Conservation (phyloP, 2,797 vertebrate genomes). For the Neostethus bicornis region DNA sequence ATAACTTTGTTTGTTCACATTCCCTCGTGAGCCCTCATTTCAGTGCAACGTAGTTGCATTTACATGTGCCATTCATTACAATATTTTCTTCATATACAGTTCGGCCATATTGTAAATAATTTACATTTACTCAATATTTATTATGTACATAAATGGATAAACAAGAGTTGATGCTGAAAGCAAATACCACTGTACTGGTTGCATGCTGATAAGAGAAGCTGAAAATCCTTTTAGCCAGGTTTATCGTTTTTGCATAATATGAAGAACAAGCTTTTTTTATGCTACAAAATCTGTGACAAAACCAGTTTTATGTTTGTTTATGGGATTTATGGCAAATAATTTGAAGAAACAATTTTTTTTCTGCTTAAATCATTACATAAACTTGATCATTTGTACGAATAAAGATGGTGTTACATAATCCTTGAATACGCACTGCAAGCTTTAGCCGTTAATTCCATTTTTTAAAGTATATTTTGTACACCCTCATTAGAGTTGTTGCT, state of each 20-base stretch:
- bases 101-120: slow-evolving; percentile 3
- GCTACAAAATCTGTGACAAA: slow-evolving; percentile 3
- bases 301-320: slow-evolving; percentile 5
- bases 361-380: slow-evolving; percentile 1
- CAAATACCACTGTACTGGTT: slow-evolving; percentile 12
- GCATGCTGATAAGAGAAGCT: slow-evolving; percentile 31
- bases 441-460: not conserved
- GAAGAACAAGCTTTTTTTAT: slow-evolving; percentile 10
- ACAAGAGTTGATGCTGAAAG: slow-evolving; percentile 3
- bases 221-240: slow-evolving; percentile 26
- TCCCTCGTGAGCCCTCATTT: not conserved
- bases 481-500: slow-evolving; percentile 23
- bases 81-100: not conserved
- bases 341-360: not conserved
- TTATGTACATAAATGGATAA: slow-evolving; percentile 4
- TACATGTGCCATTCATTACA: slow-evolving; percentile 1
- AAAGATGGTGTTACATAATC: slow-evolving; percentile 9
- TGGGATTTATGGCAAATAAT: slow-evolving; percentile 16
- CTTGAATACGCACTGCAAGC: not conserved
- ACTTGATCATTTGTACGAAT: slow-evolving; percentile 18
- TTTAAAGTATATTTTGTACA: slow-evolving; percentile 21
- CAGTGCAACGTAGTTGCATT: not conserved
- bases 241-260: slow-evolving; percentile 25
- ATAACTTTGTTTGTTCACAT: not conserved
- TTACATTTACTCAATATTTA: slow-evolving; percentile 4